Base-by-base conservation (phyloP, 2,888 invertebrate genomes). In the Apoderus coryli region DNA sequence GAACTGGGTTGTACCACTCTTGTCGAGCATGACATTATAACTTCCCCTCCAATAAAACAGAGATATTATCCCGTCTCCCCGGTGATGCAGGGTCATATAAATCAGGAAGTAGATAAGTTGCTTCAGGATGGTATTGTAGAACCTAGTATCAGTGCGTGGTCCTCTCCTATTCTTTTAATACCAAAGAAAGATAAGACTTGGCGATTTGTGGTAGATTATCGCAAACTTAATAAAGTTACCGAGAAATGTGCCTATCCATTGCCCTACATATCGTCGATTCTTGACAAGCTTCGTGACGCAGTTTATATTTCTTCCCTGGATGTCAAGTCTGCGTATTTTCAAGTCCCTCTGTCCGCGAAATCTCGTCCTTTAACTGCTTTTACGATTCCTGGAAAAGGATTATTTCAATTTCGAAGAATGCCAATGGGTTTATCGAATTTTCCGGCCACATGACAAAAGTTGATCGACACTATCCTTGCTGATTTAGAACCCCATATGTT, bases 191-290 rank as follows among this genome's bases (percentile, higher is more conserved):
- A 48, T 31, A 42, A 39, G 0, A 37, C 27, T 1, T 47, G 42
- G 22, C 29, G 50, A 2, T 48, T 53, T 16, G 47, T 49, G 22
- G 41, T 52, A 0, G 49, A 52, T 26, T 50, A 40, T 25, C 24
- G 51, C 1, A 39, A 43, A 14, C 27, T 53, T 0, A 55, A 53
- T 33, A 14, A 26, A 3, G 48, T 50, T 0, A 48, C 50, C 0
- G 38, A 44, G 25, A 40, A 43, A 10, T 47, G 51, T 31, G 47
- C 47, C 0, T 50, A 53, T 35, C 51, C 49, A 2, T 12, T 53
- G 0, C 53, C 42, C 1, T 43, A 45, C 13, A 44, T 51, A 9
- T 38, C 39, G 1, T 31, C 38, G 4, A 53, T 48, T 3, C 26
- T 54, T 12, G 45, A 49, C 10, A 41, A 40, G 5, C 34, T 54